Conservation (phyloP, 1,140 invertebrate genomes). For the Venustaconcha ellipsiformis region DNA sequence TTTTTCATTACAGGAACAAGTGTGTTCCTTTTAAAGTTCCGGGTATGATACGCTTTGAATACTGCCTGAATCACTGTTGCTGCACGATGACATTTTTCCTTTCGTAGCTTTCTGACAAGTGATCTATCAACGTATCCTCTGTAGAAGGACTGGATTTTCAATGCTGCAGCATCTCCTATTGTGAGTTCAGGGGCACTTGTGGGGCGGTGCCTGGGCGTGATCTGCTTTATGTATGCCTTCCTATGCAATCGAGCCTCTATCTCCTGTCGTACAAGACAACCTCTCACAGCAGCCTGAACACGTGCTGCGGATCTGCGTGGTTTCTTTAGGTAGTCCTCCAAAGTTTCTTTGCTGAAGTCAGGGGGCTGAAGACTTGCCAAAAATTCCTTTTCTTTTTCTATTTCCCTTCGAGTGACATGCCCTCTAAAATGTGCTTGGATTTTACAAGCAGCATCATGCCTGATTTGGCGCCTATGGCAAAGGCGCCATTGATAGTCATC, state of each 20-base stretch:
- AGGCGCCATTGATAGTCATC: neutral
- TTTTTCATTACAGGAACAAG: too few relatives aligned
- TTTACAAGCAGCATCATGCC: neutral
- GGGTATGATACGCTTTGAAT: too few relatives aligned
- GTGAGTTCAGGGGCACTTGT: slow-evolving; percentile 1
- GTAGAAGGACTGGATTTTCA: slow-evolving; percentile 21
- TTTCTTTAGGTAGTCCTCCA: slow-evolving; percentile 21
- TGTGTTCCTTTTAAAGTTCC: too few relatives aligned
- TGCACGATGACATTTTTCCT: too few relatives aligned
- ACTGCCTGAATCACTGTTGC: too few relatives aligned
- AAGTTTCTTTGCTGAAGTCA: neutral
- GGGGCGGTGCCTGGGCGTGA: slow-evolving; percentile 10
- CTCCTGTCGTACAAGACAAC: slow-evolving; percentile 7
- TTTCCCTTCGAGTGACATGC: slow-evolving; percentile 1
- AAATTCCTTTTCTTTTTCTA: slow-evolving; percentile 15
- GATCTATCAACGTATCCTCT: slow-evolving; percentile 18
- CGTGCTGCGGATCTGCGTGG: slow-evolving; percentile 16
- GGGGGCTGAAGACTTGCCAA: slow-evolving; percentile 24
- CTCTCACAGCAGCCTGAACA: slow-evolving; percentile 22
- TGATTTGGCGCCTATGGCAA: too few relatives aligned
- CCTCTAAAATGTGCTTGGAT: neutral
- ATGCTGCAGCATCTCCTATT: slow-evolving; percentile 16
- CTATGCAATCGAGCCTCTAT: slow-evolving; percentile 13
- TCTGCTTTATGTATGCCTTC: slow-evolving; percentile 7
- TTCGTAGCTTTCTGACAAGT: too few relatives aligned